Conservation (phyloP, 2,888 invertebrate genomes). For the Dioctria linearis region DNA sequence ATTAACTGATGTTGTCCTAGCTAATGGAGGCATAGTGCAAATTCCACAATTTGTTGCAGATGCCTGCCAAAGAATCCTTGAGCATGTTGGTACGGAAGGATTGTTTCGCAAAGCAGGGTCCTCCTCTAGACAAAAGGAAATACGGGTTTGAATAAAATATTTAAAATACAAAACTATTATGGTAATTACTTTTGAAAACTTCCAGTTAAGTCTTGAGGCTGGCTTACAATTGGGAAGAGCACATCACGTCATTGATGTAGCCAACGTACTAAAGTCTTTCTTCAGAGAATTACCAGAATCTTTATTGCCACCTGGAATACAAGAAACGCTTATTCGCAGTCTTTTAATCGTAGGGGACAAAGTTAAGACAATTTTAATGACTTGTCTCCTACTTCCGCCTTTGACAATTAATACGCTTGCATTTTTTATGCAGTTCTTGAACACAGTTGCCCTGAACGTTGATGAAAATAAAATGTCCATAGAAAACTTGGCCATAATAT, state of each 20-base stretch:
- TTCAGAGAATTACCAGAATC: constrained; percentile 89
- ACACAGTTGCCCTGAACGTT: constrained; percentile 76
- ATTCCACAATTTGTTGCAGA: constrained; percentile 83
- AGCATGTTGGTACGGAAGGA: constrained; percentile 83
- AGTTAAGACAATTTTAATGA: constrained; percentile 75
- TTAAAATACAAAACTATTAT: background rate
- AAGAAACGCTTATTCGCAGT: constrained; percentile 84
- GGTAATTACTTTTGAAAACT: constrained; percentile 56
- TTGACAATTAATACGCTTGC: constrained; percentile 85
- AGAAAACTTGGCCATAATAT: constrained; percentile 86
- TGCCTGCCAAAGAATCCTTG: constrained; percentile 79
- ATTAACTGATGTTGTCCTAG: constrained; percentile 75
- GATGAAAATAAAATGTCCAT: constrained; percentile 87
- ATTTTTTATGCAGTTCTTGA: constrained; percentile 81
- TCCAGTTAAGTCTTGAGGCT: constrained; percentile 79
- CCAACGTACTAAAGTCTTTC: constrained; percentile 88
- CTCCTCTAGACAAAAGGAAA: constrained; percentile 84
- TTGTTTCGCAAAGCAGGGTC: constrained; percentile 92
- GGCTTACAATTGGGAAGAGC: constrained; percentile 80
- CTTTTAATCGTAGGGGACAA: constrained; percentile 75
- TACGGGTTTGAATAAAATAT: constrained; percentile 75
- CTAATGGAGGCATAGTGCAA: constrained; percentile 79
- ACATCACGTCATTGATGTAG: constrained; percentile 87
- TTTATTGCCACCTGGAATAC: constrained; percentile 79
- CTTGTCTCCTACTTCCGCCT: constrained; percentile 81